Evolutionary conservation across 2,797 vertebrate species (phyloP).

Genomic region (Cossypha heuglini): DNA sequence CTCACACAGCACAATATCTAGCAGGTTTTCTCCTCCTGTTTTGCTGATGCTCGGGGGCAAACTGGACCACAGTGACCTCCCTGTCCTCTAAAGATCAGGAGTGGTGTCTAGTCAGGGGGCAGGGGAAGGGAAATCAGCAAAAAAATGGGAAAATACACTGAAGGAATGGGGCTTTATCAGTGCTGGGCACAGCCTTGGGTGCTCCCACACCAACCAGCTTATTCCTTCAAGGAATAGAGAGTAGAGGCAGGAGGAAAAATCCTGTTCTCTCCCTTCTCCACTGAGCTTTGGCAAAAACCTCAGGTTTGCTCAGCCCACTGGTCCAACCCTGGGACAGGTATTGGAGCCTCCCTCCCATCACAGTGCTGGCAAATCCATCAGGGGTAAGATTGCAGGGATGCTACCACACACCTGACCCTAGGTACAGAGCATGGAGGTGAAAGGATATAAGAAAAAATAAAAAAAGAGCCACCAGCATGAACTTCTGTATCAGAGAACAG

Average conservation of each 20-base stretch:
- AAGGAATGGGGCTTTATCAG: background rate
- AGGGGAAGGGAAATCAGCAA: background rate
- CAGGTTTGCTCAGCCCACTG: background rate
- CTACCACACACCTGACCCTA: rapidly evolving
- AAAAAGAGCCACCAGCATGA: rapidly evolving
- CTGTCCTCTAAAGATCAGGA: background rate
- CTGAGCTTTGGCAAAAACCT: background rate
- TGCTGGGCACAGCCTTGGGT: background rate
- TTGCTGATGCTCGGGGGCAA: background rate
- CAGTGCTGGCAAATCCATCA: background rate
- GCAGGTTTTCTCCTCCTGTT: background rate
- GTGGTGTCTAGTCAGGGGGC: background rate
- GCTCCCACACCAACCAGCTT: background rate
- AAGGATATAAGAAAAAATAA: background rate
- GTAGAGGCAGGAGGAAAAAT: background rate
- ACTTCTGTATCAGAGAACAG: background rate
- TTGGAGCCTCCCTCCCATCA: background rate
- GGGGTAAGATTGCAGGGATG: rapidly evolving
- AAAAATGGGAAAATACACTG: background rate
- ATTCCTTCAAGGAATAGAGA: background rate
- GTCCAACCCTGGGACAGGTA: background rate
- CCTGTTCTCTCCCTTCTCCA: background rate
- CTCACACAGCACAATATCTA: background rate
- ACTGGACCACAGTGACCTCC: background rate
- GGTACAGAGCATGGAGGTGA: background rate